A percentile compares a stretch with the other conserved stretches of the same genome.
Conservation (phyloP, 2,113 vertebrate genomes). For the Antechinus stuartii region DNA sequence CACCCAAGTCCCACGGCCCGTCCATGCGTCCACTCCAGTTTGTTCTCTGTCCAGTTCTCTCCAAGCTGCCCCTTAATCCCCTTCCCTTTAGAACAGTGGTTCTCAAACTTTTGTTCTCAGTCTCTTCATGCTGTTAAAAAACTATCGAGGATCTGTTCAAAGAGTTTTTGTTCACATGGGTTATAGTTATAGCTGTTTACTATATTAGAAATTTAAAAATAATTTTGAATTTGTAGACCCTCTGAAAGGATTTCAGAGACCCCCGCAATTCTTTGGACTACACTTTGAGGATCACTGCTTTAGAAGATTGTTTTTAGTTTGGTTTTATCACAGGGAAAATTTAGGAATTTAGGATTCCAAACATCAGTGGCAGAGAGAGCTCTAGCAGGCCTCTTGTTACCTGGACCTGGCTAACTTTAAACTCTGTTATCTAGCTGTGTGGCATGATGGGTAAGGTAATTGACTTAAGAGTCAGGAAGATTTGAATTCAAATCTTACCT, state of each 20-base stretch:
- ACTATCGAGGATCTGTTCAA: too few species aligned
- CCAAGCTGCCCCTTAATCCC: background rate
- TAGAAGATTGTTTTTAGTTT: background rate
- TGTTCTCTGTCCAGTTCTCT: background rate
- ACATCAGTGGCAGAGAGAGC: background rate
- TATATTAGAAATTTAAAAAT: too few species aligned
- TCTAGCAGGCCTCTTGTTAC: background rate
- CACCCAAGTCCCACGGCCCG: background rate
- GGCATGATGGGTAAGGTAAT: background rate
- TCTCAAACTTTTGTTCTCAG: too few species aligned
- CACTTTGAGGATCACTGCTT: too few species aligned
- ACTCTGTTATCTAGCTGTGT: background rate
- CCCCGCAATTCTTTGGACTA: too few species aligned
- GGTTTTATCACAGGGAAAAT: background rate
- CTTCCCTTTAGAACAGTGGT: background rate
- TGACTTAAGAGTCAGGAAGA: background rate
- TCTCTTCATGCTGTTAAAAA: too few species aligned
- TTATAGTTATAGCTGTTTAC: too few species aligned
- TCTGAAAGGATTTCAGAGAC: too few species aligned
- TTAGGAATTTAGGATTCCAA: background rate
- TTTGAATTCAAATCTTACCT: rapidly evolving
- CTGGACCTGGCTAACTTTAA: background rate
- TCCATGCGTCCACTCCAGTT: background rate
- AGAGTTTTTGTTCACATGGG: too few species aligned
- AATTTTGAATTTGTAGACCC: too few species aligned